A percentile compares a stretch with the other conserved stretches of the same genome.
These are phyloP conservation scores for Tapirus terrestris DNA, from an alignment of 2,113 vertebrate species.

Conservation along the genomic window DNA sequence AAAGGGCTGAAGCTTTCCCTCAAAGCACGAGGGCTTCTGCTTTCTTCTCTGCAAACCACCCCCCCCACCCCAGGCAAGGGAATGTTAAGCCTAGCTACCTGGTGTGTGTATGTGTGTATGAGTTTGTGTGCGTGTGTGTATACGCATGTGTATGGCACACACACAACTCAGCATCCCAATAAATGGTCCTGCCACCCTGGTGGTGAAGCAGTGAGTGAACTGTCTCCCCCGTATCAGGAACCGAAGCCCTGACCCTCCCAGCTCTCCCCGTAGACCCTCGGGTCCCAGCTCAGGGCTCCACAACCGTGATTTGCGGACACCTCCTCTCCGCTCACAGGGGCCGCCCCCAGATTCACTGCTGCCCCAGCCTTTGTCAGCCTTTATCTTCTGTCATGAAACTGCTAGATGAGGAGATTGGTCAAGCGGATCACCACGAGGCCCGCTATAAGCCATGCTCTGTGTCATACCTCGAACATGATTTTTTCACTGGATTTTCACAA, in stretches of 20 bases:
- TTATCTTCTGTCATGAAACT: not conserved
- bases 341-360: not conserved
- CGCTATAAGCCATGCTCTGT: not conserved
- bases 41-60: not conserved
- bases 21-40: not conserved
- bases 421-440: accelerated
- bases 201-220: not conserved
- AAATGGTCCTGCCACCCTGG: not conserved
- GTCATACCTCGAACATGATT: accelerated
- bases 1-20: too few species aligned
- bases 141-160: not conserved
- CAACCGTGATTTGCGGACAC: accelerated
- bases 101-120: not conserved
- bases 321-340: not conserved
- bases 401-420: not conserved
- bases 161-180: not conserved
- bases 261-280: not conserved
- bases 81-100: not conserved
- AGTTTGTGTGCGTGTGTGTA: not conserved
- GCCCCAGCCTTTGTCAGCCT: not conserved
- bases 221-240: not conserved
- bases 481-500: not conserved
- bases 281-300: too few species aligned
- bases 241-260: accelerated
- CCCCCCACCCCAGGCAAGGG: not conserved